phyloP scores from a whole-genome alignment of 2,888 invertebrate species.

The Podabrus alpinus region DNA sequence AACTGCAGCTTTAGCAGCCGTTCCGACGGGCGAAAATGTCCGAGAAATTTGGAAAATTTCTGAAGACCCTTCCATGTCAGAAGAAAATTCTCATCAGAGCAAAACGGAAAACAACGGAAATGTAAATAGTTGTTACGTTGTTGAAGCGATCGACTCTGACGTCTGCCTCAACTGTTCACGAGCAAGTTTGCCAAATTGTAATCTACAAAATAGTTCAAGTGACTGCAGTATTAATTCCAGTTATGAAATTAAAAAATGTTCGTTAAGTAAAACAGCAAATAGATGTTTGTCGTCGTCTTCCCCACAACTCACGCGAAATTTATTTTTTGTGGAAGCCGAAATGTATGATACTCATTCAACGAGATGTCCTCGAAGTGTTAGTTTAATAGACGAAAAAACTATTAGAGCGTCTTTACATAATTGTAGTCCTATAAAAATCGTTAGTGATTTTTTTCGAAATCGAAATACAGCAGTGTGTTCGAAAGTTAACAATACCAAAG shows the following conservation, averaged over 20 bases:
- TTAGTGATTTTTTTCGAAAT: slow-evolving; percentile 55
- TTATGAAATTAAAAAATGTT: slow-evolving; percentile 8
- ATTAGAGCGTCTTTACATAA: slow-evolving; percentile 6
- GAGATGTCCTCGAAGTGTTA: slow-evolving; percentile 12
- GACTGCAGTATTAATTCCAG: slow-evolving; percentile 17
- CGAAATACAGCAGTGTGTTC: slow-evolving; percentile 25
- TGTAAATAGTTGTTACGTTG: slow-evolving; percentile 25
- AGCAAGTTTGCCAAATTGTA: slow-evolving; percentile 26
- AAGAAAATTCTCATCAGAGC: slow-evolving; percentile 41
- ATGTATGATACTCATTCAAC: not conserved
- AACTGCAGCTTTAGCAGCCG: slow-evolving; percentile 54
- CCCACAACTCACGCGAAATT: slow-evolving; percentile 46
- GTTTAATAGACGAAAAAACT: slow-evolving; percentile 10
- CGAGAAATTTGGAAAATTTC: slow-evolving; percentile 60
- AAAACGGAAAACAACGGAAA: slow-evolving; percentile 34
- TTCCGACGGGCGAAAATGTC: slow-evolving; percentile 46
- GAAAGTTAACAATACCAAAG: slow-evolving; percentile 53
- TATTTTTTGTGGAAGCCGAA: slow-evolving; percentile 47
- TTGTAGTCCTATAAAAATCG: slow-evolving; percentile 53
- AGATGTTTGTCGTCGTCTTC: slow-evolving; percentile 45
- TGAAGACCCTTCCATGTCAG: slow-evolving; percentile 56
- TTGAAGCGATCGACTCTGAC: slow-evolving; percentile 35
- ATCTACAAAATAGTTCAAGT: slow-evolving; percentile 26
- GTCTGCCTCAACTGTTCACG: slow-evolving; percentile 37
- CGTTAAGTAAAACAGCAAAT: slow-evolving; percentile 24